Evolutionary conservation across 2,113 vertebrate species (phyloP), one percentile per base, ranked within the genome.

Genomic region (Cettia cetti): DNA sequence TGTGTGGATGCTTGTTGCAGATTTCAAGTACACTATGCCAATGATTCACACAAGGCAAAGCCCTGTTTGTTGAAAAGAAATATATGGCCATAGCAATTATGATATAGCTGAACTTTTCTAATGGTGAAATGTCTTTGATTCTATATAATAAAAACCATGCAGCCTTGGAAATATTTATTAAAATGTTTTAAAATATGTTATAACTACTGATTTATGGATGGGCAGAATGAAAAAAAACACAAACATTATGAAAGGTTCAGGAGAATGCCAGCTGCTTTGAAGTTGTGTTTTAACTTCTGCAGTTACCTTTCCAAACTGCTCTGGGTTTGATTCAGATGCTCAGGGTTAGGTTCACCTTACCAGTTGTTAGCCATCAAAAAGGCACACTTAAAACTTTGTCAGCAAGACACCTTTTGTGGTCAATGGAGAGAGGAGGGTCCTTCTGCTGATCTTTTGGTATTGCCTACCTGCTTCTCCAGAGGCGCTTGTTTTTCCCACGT

Each of bases 41-140:
- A 2, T 76, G 83, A 94, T 95, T 96, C 81, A 92, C 90, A 60
- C 45, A 96, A 96, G 95, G 91, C 93, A 95, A 84, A 76, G 66
- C 35, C 76, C 81, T 91, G 71, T 66, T 93, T 92, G 71, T 87
- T 92, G 90, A 90, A 92, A 91, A 91, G 72, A 90, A 93, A 63
- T 83, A 90, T 89, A 81, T 75, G 80, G 93, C 90, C 31, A 30
- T 75, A 82, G 94, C 85, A 96, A 97, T 97, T 96, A 92, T 5
- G 13, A 91, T 68, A n/a, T 82, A 92, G 81, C 70, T 81, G 94
- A 92, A 70, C 65, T 90, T 60, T 87, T 92, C 89, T 94, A 90
- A 92, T 94, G 33, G 79, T 90, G 82, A 96, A 94, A 85, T 91
- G 87, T 75, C 95, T 96, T 96, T 97, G 92, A 90, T 94, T 96